Conservation (phyloP, 2,113 vertebrate species). For the Myrmecobius fasciatus region DNA sequence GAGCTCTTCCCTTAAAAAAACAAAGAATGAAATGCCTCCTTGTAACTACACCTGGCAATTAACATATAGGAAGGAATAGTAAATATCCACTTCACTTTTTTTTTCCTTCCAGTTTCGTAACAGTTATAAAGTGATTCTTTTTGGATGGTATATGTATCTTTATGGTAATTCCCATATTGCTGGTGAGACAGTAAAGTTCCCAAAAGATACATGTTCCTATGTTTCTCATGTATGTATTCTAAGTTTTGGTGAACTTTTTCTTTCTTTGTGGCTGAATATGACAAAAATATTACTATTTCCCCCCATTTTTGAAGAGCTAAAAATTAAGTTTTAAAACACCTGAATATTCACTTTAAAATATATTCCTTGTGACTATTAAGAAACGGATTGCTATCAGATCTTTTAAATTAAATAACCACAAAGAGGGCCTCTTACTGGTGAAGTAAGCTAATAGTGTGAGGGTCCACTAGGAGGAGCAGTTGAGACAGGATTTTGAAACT, state of each 20-base stretch:
- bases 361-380: neutral
- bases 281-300: neutral
- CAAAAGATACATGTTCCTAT: too few relatives aligned
- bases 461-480: fast-evolving
- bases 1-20: neutral
- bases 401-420: neutral
- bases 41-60: neutral
- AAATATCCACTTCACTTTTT: slow-evolving; percentile 24
- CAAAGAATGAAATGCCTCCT: neutral
- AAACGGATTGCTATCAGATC: neutral
- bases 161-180: neutral
- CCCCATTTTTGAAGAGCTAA: neutral
- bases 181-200: neutral
- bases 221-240: neutral
- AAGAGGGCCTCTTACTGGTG: fast-evolving
- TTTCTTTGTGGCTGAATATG: neutral
- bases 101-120: neutral
- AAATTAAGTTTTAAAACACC: neutral
- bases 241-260: neutral
- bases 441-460: fast-evolving
- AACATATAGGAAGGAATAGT: neutral
- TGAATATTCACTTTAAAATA: neutral
- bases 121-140: neutral
- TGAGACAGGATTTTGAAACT: neutral
- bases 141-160: neutral